A percentile compares a stretch with the other conserved stretches of the same genome.
phyloP scores from a whole-genome alignment of 2,113 vertebrate species.

The Charadrius vociferus region DNA sequence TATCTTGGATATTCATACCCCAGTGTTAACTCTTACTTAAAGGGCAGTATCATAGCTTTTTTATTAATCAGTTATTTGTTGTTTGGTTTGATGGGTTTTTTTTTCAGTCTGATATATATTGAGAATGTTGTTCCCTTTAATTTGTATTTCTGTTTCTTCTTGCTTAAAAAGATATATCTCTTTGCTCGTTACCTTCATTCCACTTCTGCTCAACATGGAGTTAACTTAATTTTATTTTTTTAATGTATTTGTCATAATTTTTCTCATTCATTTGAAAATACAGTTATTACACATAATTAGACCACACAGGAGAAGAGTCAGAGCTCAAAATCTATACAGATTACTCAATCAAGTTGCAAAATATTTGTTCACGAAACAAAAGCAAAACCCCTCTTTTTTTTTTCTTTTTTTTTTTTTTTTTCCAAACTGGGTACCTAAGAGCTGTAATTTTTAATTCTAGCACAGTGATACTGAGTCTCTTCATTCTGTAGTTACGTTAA shows the following conservation, averaged over 20 bases:
- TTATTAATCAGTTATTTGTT: background rate
- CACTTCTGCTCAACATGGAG: background rate
- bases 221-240: background rate
- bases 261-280: conserved; percentile 35
- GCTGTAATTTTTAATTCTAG: conserved; percentile 18
- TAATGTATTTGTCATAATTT: conserved; percentile 31
- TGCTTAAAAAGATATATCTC: background rate
- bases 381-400: background rate
- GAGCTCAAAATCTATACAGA: conserved; percentile 44
- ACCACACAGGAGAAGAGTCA: background rate
- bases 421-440: background rate
- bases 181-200: conserved; percentile 39
- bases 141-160: conserved; percentile 38
- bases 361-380: conserved; percentile 29
- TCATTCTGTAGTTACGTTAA: background rate
- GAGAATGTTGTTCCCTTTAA: background rate
- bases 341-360: conserved; percentile 45
- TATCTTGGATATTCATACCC: background rate
- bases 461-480: background rate
- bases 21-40: background rate
- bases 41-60: background rate
- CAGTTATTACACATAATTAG: conserved; percentile 22
- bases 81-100: rapidly evolving
- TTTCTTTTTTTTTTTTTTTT: background rate
- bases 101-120: background rate